phyloP scores from a whole-genome alignment of 1,140 invertebrate genomes.

The Conopomorpha cramerella region DNA sequence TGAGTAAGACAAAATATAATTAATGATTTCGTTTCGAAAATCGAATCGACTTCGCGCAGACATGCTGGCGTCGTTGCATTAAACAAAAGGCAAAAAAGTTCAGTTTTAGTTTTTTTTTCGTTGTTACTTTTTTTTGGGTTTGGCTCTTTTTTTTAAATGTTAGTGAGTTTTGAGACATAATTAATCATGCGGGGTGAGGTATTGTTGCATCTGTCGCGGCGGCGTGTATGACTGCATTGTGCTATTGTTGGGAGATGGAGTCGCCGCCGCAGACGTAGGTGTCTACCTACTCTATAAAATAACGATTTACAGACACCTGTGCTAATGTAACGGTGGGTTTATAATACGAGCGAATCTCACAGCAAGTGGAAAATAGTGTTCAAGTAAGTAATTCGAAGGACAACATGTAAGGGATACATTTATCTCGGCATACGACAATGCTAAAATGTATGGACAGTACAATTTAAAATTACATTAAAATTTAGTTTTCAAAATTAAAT shows the following conservation, averaged over 20 bases:
- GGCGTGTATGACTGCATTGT: conserved; percentile 23
- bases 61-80: conserved; percentile 53
- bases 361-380: no score
- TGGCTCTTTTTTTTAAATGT: conserved; percentile 42
- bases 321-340: no score
- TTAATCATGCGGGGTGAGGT: conserved; percentile 46
- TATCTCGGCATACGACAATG: no score
- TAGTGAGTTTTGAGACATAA: conserved; percentile 35
- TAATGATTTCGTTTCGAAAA: conserved; percentile 51
- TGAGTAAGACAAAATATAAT: conserved; percentile 62
- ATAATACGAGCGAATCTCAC: no score
- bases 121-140: conserved; percentile 13
- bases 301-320: conserved; percentile 26
- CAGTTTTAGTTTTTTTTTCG: conserved; percentile 34
- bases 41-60: conserved; percentile 54
- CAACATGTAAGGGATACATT: no score
- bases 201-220: conserved; percentile 52
- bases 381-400: no score
- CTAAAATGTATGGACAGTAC: no score
- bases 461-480: no score
- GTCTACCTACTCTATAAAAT: conserved; percentile 24
- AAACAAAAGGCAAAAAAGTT: conserved; percentile 54
- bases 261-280: no score
- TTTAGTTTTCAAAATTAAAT: no score
- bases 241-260: conserved; percentile 43